phyloP scores from a whole-genome alignment of 2,888 invertebrate genomes.

The Ochropacha duplaris region DNA sequence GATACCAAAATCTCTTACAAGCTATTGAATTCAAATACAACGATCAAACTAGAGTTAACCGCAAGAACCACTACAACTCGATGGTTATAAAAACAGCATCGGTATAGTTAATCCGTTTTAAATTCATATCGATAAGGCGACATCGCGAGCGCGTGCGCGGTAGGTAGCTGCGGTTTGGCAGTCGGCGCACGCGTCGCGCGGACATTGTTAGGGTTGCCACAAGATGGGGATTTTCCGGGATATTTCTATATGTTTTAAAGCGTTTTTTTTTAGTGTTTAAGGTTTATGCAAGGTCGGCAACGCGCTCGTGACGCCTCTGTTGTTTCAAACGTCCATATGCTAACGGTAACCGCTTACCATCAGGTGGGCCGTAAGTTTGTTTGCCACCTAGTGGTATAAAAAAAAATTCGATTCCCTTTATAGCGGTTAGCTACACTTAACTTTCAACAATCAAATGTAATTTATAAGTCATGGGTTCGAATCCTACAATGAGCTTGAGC shows the following conservation, averaged over 20 bases:
- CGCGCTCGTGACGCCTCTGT: no score
- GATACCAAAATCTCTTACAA: not conserved
- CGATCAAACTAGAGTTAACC: not conserved
- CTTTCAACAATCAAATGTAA: no score
- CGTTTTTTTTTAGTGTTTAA: no score
- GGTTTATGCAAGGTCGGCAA: no score
- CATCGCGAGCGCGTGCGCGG: conserved; percentile 73
- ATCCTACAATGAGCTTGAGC: no score
- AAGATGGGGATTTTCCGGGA: conserved; percentile 17
- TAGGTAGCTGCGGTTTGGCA: conserved; percentile 52
- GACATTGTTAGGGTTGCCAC: conserved; percentile 35
- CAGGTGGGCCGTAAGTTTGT: no score
- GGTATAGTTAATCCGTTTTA: conserved; percentile 69
- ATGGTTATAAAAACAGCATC: conserved; percentile 18
- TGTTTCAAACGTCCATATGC: no score
- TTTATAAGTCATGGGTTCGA: no score
- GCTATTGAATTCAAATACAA: not conserved
- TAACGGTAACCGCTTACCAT: no score
- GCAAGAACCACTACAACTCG: conserved; percentile 1
- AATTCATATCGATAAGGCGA: conserved; percentile 69
- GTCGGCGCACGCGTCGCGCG: conserved; percentile 56
- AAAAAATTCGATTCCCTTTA: no score
- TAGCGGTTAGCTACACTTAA: no score
- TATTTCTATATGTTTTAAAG: not conserved
- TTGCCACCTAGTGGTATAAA: no score